Conservation (phyloP, 2,797 vertebrate genomes). For the Brachyrhaphis roseni region DNA sequence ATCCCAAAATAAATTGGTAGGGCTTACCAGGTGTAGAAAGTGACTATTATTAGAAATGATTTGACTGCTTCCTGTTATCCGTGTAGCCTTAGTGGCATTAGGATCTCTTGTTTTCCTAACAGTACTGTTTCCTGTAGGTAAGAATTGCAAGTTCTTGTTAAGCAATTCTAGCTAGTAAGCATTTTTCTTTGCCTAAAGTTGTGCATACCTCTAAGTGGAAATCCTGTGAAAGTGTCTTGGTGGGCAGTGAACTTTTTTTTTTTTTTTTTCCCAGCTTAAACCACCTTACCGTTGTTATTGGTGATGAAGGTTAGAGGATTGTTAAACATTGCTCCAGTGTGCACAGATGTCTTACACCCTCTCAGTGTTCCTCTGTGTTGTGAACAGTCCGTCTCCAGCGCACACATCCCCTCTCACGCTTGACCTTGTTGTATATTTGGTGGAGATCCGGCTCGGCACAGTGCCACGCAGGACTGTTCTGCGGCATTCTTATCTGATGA, state of each 20-base stretch:
- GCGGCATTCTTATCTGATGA: slow-evolving; percentile 65
- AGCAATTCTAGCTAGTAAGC: no score
- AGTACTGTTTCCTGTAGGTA: no score
- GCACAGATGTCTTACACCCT: slow-evolving; percentile 20
- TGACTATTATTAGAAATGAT: no score
- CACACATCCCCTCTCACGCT: slow-evolving; percentile 24
- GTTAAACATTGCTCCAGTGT: slow-evolving; percentile 40
- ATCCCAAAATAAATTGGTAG: no score
- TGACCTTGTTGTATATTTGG: slow-evolving; percentile 42
- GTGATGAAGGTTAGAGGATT: neutral
- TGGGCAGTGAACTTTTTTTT: neutral
- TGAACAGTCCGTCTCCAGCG: neutral
- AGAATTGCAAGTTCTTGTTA: no score
- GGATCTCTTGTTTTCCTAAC: no score
- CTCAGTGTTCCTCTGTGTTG: neutral
- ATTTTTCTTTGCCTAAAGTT: neutral
- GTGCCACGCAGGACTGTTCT: slow-evolving; percentile 41
- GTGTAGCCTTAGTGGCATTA: no score
- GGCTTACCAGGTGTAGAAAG: no score
- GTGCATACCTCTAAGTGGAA: neutral
- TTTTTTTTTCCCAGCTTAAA: neutral
- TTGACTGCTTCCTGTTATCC: no score
- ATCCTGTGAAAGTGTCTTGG: neutral
- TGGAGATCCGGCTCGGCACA: slow-evolving; percentile 47
- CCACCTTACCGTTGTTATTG: neutral